Evolutionary conservation across 2,113 vertebrate genomes (phyloP), one percentile per base, ranked within the genome.

Genomic region (Pimephales promelas): DNA sequence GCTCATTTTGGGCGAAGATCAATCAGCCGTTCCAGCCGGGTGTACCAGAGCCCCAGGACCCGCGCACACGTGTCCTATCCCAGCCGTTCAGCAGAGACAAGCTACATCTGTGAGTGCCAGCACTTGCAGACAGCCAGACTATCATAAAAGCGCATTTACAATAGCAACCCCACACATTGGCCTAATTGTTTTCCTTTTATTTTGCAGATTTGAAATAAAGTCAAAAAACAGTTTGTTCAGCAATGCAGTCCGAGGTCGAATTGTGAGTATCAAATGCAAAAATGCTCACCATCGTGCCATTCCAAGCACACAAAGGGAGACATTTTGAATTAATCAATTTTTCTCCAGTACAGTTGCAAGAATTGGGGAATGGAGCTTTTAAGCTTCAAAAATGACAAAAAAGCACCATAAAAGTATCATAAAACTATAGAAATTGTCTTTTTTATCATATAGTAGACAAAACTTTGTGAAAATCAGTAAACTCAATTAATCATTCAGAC

Each of bases 1-100:
- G 90, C 40, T 90, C 92, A 14, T 31, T 97, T 40, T 92, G 95
- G 92, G 83, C 89, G 80, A 96, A 94, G 89, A 79, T 96, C 85
- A 97, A 92, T 52, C 92, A 92, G 0, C 96, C 95, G 2, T 95
- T 99, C 88, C 95, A 97, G 84, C 97, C 98, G 4, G 93, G 93
- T 45, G 94, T 98, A 76, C 95, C 97, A 0, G 92, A 95, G 7
- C 88, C 94, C 77, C 94, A 92, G 57, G 64, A 89, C 88, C 78
- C 74, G 68, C 81, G 79, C 20, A 96, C 94, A 90, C 98, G 98
- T 89, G 96, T 88, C 71, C 94, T 99, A 26, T 97, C 96, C 56
- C 96, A 98, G 4, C 95, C 96, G 0, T 99, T 99, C 86, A 97
- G 96, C 91, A 95, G 98, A 92, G 97, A 99, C 85, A 98, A 97